These are phyloP conservation scores for Stichodactyla helianthus DNA, from an alignment of 64 coral and sea anemone genomes.

Conservation along the genomic window DNA sequence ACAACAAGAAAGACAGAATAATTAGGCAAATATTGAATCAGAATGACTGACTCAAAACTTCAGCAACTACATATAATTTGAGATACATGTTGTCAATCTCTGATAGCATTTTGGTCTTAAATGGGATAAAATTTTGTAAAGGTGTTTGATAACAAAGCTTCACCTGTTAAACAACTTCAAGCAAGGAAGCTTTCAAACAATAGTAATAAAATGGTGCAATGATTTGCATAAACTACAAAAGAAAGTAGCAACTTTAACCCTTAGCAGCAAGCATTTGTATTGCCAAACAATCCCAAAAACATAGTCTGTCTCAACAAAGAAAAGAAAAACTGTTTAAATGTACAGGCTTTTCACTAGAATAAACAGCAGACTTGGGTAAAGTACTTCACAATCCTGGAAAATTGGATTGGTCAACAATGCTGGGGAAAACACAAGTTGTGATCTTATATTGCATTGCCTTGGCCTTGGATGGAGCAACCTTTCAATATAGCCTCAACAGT, in stretches of 20 bases:
- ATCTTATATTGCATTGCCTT: background rate
- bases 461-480: background rate
- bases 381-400: slow-evolving; percentile 6
- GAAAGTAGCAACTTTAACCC: background rate
- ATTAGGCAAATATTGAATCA: background rate
- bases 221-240: background rate
- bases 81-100: background rate
- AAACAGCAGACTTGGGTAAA: background rate
- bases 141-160: background rate
- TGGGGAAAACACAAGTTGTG: background rate
- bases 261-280: background rate
- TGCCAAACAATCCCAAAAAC: background rate
- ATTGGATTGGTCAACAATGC: background rate
- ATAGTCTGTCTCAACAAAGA: background rate
- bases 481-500: background rate
- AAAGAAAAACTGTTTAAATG: background rate
- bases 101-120: background rate
- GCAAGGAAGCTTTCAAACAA: slow-evolving; percentile 1
- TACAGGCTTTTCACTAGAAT: background rate
- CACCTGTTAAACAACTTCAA: slow-evolving; percentile 5
- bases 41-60: background rate
- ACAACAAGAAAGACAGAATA: background rate
- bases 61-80: background rate
- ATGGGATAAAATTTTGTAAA: background rate
- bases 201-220: background rate